phyloP scores from a whole-genome alignment of 2,113 vertebrate species.

The Dipodomys stephensi region DNA sequence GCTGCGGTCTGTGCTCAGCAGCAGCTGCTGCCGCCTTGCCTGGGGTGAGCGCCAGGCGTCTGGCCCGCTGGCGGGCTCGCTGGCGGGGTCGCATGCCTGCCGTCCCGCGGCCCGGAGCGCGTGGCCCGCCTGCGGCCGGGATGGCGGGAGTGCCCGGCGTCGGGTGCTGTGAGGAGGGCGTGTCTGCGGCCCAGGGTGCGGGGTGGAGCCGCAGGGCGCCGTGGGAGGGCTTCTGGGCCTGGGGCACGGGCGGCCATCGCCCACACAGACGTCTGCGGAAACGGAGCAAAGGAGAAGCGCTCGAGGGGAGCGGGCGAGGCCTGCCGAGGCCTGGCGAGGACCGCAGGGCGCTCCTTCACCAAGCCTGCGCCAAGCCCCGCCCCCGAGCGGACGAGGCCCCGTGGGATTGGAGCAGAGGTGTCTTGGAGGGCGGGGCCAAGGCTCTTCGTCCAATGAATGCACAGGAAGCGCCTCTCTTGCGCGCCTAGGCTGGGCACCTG shows the following conservation, averaged over 20 bases:
- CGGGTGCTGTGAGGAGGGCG: too few species aligned
- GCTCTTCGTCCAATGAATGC: neutral
- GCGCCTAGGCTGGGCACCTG: neutral
- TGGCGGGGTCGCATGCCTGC: too few species aligned
- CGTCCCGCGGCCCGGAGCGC: too few species aligned
- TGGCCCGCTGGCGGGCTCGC: too few species aligned
- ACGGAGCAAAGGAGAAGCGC: too few species aligned
- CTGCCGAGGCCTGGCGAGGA: neutral
- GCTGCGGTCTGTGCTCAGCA: neutral
- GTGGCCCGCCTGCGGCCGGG: too few species aligned
- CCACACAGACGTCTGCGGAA: too few species aligned
- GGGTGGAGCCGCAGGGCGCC: too few species aligned
- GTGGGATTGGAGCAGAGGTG: neutral
- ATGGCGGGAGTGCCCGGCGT: neutral
- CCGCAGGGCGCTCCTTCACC: neutral
- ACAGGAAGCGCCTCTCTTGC: neutral
- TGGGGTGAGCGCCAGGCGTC: accelerated
- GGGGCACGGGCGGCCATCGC: too few species aligned
- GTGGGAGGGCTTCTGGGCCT: too few species aligned
- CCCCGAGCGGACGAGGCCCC: neutral
- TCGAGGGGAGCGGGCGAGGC: too few species aligned
- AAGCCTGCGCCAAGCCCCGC: neutral
- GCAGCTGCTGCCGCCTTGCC: neutral
- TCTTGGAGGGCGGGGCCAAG: neutral
- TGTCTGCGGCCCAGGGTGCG: too few species aligned